These are phyloP conservation scores for Mellivora capensis DNA, from an alignment of 2,113 vertebrate species.

Conservation along the genomic window DNA sequence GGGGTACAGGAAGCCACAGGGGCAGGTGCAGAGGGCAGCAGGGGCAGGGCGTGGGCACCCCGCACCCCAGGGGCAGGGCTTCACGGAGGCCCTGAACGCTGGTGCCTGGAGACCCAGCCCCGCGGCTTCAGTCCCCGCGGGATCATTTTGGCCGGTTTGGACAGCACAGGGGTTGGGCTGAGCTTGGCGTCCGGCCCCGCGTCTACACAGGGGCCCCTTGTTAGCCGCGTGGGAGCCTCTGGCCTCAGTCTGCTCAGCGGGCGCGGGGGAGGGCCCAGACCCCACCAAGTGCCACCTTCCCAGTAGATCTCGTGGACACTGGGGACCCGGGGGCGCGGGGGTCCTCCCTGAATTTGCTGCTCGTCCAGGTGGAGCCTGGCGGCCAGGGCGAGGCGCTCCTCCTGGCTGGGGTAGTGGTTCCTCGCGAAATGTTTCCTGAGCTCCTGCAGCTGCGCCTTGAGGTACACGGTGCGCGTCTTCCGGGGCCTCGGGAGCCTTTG, in stretches of 20 bases:
- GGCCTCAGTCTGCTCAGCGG: accelerated
- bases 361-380: accelerated
- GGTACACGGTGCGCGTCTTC: not conserved
- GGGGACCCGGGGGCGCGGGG: accelerated
- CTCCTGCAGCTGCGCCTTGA: accelerated
- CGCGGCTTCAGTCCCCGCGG: accelerated
- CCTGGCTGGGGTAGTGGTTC: accelerated
- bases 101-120: not conserved
- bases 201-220: accelerated
- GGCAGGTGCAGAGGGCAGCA: accelerated
- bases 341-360: not conserved
- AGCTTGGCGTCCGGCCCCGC: accelerated
- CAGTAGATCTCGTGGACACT: accelerated
- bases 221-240: not conserved
- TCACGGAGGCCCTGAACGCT: not conserved
- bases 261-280: accelerated
- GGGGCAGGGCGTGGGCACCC: not conserved
- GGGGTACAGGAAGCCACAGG: not conserved
- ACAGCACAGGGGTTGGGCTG: accelerated
- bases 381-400: accelerated
- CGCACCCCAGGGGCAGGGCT: accelerated
- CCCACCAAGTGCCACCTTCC: not conserved
- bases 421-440: accelerated
- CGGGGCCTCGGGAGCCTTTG: accelerated
- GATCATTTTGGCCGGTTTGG: accelerated